These are phyloP conservation scores for Myrmecobius fasciatus DNA, from an alignment of 2,113 vertebrate genomes.

Conservation along the genomic window DNA sequence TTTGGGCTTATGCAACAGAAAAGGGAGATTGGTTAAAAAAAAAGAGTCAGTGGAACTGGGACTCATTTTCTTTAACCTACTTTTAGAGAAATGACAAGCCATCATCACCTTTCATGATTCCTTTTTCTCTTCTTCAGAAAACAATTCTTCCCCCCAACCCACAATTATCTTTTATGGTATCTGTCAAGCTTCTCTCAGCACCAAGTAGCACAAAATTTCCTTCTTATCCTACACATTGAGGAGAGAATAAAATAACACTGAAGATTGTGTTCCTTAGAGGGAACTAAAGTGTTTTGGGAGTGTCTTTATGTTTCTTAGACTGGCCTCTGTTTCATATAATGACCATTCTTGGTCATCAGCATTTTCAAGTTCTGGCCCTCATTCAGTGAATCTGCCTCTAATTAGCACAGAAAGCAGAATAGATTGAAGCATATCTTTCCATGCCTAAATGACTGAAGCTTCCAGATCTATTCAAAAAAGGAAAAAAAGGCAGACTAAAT, in stretches of 20 bases:
- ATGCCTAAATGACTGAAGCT: neutral
- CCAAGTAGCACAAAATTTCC: neutral
- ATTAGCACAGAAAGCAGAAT: neutral
- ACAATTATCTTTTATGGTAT: neutral
- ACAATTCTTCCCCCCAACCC: neutral
- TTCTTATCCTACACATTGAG: neutral
- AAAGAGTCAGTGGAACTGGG: neutral
- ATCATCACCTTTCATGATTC: neutral
- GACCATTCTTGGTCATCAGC: neutral
- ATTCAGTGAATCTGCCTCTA: neutral
- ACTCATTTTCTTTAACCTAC: neutral
- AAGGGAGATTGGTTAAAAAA: neutral
- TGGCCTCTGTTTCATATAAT: neutral
- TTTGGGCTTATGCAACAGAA: neutral
- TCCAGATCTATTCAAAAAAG: neutral
- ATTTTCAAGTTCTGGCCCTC: neutral
- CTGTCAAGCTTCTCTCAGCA: neutral
- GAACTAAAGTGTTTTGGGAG: rapidly evolving
- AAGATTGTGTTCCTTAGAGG: rapidly evolving
- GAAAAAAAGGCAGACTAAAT: neutral
- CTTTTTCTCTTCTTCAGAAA: neutral
- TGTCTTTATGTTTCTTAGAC: neutral
- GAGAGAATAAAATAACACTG: neutral
- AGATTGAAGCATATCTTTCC: rapidly evolving
- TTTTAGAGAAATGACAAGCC: constrained; percentile 37